These are phyloP conservation scores for Chloebia gouldiae DNA, from an alignment of 2,113 vertebrate genomes.

Conservation along the genomic window DNA sequence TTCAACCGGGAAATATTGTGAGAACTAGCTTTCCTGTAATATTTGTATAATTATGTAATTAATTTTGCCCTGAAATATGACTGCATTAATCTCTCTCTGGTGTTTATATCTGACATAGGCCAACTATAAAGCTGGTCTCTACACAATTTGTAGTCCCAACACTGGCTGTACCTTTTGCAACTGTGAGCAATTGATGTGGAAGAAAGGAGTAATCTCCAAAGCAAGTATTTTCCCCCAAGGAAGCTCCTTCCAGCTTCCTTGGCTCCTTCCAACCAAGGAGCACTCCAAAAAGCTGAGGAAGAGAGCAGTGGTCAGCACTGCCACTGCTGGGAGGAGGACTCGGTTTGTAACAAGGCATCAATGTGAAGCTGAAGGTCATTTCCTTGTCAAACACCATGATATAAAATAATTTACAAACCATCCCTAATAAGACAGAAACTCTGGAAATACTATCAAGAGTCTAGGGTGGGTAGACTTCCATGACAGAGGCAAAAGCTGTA, in stretches of 20 bases:
- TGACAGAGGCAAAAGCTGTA: neutral
- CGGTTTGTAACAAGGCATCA: neutral
- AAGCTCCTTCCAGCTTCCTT: neutral
- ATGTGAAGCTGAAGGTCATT: neutral
- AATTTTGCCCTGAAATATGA: neutral
- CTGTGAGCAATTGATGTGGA: neutral
- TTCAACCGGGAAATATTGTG: neutral
- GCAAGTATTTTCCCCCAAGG: neutral
- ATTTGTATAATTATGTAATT: neutral
- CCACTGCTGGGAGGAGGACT: neutral
- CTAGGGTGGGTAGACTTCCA: neutral
- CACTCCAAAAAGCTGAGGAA: neutral
- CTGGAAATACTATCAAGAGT: neutral
- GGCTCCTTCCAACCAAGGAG: neutral
- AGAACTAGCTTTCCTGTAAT: neutral
- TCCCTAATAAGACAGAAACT: neutral
- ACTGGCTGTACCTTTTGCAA: neutral
- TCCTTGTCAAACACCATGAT: neutral
- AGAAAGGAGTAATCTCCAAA: neutral
- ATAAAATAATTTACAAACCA: neutral
- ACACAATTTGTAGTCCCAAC: neutral
- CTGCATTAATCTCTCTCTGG: neutral
- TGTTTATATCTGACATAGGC: neutral
- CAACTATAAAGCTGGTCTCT: neutral
- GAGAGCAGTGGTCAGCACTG: neutral